Conservation (phyloP, 2,888 invertebrate species). For the Mystacides longicornis region DNA sequence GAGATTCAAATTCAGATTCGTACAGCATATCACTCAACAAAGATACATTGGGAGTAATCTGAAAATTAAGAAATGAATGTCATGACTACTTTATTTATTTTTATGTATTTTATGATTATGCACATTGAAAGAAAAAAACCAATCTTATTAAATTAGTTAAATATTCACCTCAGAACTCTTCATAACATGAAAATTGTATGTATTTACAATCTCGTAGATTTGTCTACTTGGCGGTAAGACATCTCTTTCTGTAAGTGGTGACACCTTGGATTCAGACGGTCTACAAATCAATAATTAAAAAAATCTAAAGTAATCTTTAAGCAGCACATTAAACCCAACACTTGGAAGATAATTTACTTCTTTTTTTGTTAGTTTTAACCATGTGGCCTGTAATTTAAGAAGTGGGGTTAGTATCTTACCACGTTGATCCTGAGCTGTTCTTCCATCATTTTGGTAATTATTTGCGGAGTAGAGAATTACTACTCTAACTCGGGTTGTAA, state of each 20-base stretch:
- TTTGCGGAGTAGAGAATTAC: too few relatives aligned
- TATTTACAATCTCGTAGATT: conserved; percentile 83
- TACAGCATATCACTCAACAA: conserved; percentile 82
- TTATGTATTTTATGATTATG: neutral
- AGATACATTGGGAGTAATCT: conserved; percentile 64
- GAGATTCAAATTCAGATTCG: conserved; percentile 93
- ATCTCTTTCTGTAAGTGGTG: conserved; percentile 73
- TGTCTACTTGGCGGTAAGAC: conserved; percentile 80
- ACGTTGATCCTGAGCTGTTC: too few relatives aligned
- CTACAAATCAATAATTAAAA: conserved; percentile 41
- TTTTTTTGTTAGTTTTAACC: neutral
- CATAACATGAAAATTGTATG: conserved; percentile 75
- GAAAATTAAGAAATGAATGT: conserved; percentile 16
- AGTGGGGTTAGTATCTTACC: too few relatives aligned
- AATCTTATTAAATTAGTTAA: neutral
- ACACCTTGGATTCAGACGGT: conserved; percentile 73
- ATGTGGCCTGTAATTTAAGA: too few relatives aligned
- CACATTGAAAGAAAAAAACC: neutral
- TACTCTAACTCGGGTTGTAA: too few relatives aligned
- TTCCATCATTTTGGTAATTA: too few relatives aligned
- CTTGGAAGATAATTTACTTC: neutral
- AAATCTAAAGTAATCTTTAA: too few relatives aligned
- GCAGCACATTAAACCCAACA: too few relatives aligned
- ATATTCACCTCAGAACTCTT: conserved; percentile 70
- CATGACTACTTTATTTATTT: neutral